These are phyloP conservation scores for Bombus pascuorum DNA, from an alignment of 1,140 invertebrate species.

Conservation along the genomic window DNA sequence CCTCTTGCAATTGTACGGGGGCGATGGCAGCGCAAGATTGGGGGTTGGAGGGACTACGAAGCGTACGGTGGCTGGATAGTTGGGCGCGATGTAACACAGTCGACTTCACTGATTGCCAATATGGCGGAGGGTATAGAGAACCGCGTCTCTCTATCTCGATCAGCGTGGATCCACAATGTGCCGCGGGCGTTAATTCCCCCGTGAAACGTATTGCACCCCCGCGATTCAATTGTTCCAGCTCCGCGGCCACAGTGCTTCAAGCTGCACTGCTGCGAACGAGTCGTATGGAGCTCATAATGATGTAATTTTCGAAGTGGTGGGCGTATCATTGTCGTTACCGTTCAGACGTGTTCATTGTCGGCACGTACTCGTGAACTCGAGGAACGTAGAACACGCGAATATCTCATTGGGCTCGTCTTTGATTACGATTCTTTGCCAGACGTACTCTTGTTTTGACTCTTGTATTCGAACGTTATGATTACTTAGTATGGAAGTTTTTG, in stretches of 20 bases:
- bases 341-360: neutral
- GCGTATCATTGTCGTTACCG: slow-evolving; percentile 16
- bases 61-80: slow-evolving; percentile 23
- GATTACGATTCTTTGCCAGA: neutral
- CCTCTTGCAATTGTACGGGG: slow-evolving; percentile 21
- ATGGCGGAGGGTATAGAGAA: slow-evolving; percentile 66
- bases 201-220: slow-evolving; percentile 79
- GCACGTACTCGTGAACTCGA: neutral
- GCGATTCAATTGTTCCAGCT: slow-evolving; percentile 78
- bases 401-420: neutral
- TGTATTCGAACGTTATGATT: neutral
- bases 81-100: slow-evolving; percentile 69
- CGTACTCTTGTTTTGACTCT: neutral
- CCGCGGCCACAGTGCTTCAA: slow-evolving; percentile 62
- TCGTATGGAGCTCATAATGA: slow-evolving; percentile 58
- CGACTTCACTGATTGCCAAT: slow-evolving; percentile 80
- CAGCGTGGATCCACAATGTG: slow-evolving; percentile 73
- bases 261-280: slow-evolving; percentile 44
- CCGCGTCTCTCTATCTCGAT: slow-evolving; percentile 56
- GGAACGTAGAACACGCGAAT: neutral
- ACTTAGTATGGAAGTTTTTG: neutral
- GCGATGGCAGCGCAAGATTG: slow-evolving; percentile 10
- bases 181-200: slow-evolving; percentile 80
- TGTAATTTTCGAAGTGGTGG: slow-evolving; percentile 42
- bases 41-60: slow-evolving; percentile 15